Percentiles rank a stretch among this genome's conserved stretches.
Conservation (phyloP, 2,888 invertebrate species). For the Sycophila texana region DNA sequence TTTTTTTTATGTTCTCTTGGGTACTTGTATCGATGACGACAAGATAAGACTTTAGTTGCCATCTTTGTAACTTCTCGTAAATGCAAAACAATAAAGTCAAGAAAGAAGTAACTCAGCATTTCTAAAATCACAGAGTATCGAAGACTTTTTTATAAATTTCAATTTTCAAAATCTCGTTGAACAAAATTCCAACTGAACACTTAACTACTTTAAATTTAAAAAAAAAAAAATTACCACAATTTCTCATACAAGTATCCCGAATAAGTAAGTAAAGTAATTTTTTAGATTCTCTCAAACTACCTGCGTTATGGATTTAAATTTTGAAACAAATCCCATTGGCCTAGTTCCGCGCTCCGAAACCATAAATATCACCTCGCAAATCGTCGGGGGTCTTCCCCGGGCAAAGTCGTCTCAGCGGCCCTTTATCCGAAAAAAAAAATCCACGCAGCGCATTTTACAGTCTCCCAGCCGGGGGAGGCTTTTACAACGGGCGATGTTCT, state of each 20-base stretch:
- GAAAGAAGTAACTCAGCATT: background rate
- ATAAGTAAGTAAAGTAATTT: too few species aligned
- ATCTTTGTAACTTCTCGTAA: conserved; percentile 15
- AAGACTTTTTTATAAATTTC: background rate
- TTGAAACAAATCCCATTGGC: too few species aligned
- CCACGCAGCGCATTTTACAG: conserved; percentile 17
- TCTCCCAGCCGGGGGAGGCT: conserved; percentile 1
- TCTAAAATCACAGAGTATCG: background rate
- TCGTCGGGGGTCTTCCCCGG: too few species aligned
- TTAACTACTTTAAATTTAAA: too few species aligned
- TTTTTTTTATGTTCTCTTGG: background rate
- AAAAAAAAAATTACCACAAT: too few species aligned
- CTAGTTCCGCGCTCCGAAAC: too few species aligned
- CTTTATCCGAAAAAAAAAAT: background rate
- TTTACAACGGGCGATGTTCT: conserved; percentile 17
- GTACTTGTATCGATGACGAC: conserved; percentile 9
- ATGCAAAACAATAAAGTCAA: conserved; percentile 33
- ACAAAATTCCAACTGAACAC: too few species aligned
- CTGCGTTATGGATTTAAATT: too few species aligned
- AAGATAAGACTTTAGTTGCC: conserved; percentile 20
- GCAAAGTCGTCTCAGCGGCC: background rate
- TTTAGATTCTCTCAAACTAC: too few species aligned
- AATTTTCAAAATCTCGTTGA: too few species aligned
- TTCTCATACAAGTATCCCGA: too few species aligned
- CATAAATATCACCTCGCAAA: too few species aligned